Evolutionary conservation across 2,113 vertebrate genomes (phyloP).

Genomic region (Phrynosoma blainvillii): DNA sequence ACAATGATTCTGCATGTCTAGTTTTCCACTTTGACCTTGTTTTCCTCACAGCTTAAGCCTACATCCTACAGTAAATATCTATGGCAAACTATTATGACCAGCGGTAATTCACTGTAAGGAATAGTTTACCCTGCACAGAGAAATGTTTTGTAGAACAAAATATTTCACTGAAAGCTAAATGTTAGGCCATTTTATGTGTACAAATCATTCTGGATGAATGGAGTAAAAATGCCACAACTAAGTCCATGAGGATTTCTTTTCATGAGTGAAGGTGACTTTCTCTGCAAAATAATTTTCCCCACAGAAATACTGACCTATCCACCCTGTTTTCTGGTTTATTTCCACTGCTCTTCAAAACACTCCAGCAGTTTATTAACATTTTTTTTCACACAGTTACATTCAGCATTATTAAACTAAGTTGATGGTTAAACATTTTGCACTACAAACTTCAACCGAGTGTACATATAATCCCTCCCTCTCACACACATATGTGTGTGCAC

Average conservation of each 20-base stretch:
- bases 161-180: not conserved
- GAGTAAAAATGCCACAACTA: not conserved
- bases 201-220: not conserved
- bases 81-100: not conserved
- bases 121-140: not conserved
- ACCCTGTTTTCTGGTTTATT: not conserved
- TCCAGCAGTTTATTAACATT: not conserved
- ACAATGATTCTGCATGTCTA: not conserved
- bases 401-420: not conserved
- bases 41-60: not conserved
- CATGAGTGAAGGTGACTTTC: not conserved
- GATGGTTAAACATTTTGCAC: not conserved
- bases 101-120: not conserved
- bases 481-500: too few species aligned
- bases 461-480: not conserved
- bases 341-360: not conserved
- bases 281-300: not conserved
- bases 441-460: not conserved
- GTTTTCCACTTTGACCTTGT: not conserved
- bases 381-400: not conserved
- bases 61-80: not conserved
- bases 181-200: not conserved
- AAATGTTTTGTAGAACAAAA: not conserved
- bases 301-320: not conserved
- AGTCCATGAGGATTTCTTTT: not conserved